Conservation (phyloP, 2,888 invertebrate species). For the Cordylochernes scorpioides region DNA sequence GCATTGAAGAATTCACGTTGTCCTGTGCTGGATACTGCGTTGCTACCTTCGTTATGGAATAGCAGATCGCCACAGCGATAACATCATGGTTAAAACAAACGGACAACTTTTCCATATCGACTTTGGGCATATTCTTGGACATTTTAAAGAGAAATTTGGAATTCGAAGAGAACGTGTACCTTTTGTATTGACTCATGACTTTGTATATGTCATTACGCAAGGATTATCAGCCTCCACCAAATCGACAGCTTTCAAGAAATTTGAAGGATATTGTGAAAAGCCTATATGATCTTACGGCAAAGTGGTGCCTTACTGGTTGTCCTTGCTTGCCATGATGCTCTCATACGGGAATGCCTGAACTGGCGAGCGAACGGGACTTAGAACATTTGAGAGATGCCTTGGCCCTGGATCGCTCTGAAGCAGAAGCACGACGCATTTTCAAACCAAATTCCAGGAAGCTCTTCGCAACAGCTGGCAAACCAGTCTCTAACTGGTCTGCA, state of each 20-base stretch:
- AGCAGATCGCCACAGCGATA: conserved; percentile 55
- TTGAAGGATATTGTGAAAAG: conserved; percentile 33
- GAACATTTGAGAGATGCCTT: conserved; percentile 67
- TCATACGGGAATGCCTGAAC: conserved; percentile 77
- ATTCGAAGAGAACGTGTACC: conserved; percentile 71
- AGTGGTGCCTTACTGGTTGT: conserved; percentile 71
- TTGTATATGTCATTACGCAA: conserved; percentile 77
- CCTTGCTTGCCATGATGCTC: conserved; percentile 90
- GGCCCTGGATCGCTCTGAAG: conserved; percentile 54
- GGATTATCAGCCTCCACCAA: too few relatives aligned
- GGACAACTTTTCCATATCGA: conserved; percentile 66
- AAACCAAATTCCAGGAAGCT: conserved; percentile 66
- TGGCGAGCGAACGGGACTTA: conserved; percentile 68
- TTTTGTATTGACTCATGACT: conserved; percentile 81
- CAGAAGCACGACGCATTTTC: conserved; percentile 64
- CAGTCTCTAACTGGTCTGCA: conserved; percentile 65
- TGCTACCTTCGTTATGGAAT: conserved; percentile 62
- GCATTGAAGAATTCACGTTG: conserved; percentile 77
- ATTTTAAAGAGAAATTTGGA: conserved; percentile 82
- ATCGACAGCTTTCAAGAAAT: too few relatives aligned
- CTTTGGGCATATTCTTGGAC: conserved; percentile 70
- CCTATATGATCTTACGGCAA: conserved; percentile 57
- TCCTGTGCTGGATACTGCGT: conserved; percentile 97
- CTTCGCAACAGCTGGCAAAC: conserved; percentile 77
- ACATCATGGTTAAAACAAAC: conserved; percentile 56